Evolutionary conservation across 2,888 invertebrate genomes (phyloP), one percentile per base, ranked within the genome.

Genomic region (Plemyria rubiginata): DNA sequence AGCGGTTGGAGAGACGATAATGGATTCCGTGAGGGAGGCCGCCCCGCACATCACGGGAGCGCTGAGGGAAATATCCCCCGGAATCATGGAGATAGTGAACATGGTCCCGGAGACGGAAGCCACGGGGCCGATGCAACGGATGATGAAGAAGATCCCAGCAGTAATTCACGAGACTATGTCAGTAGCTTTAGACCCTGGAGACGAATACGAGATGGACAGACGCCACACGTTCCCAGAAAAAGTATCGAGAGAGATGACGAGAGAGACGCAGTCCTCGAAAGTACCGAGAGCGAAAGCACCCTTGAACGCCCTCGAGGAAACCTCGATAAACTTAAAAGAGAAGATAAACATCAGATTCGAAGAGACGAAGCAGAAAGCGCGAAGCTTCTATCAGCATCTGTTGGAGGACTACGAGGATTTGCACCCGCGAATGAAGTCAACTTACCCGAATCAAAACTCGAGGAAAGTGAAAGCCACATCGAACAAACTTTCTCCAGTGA

Each of bases 21-120:
- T 90, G 84, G 89, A 90, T 22, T 86, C 92, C 45, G 85, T 92
- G 68, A 85, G 86, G 73, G 92, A 90, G 80, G 86, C 88, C 15
- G 89, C 92, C 0, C 92, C 92, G 11, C 92, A 90, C 70, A 82
- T 92, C 65, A 90, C 92, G 38, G 88, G 83, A 76, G 87, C 92
- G 0, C 69, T 92, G 73, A 89, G 81, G 66, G 92, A 92, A 60
- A 88, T 92, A 74, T 89, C 92, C 43, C 92, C 92, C 22, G 90
- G 92, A 43, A 87, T 92, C 54, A 85, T 87, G 77, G 92, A 92
- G 70, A 84, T 92, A 73, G 85, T 90, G 74, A 91, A 90, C 67
- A 82, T 88, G 58, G 76, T 92, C 54, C 92, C 92, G 38, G 82
- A 86, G 59, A 66, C 81, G 59, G 79, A 88, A 62, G 82, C 76